Conservation (phyloP, 2,888 invertebrate species). For the Amphipyra tragopoginis region DNA sequence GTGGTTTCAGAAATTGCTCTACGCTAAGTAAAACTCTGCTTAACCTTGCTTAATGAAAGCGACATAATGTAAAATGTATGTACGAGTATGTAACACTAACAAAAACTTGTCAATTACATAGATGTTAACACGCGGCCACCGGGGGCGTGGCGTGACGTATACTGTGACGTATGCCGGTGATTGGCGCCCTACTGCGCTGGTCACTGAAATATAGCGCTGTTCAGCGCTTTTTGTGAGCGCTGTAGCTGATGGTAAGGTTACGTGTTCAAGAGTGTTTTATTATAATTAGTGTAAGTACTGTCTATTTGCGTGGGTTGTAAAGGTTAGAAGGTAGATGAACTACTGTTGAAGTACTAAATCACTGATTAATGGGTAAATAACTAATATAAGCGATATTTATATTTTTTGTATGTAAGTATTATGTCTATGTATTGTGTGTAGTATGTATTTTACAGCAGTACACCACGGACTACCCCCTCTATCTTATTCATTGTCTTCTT, state of each 20-base stretch:
- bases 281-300: slow-evolving; percentile 13
- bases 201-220: slow-evolving; percentile 58
- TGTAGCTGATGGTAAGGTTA: slow-evolving; percentile 21
- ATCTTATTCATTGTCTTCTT: no score
- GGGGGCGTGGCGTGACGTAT: slow-evolving; percentile 53
- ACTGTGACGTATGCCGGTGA: slow-evolving; percentile 53
- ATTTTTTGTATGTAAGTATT: no score
- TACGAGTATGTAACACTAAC: slow-evolving; percentile 19
- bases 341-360: no score
- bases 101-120: slow-evolving; percentile 45
- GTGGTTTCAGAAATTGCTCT: no score
- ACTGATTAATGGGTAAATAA: no score
- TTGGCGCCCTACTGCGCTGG: slow-evolving; percentile 57
- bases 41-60: no score
- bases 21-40: no score
- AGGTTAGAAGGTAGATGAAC: not conserved
- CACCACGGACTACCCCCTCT: no score
- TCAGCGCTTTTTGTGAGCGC: slow-evolving; percentile 34
- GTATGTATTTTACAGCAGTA: no score
- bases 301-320: not conserved
- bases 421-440: no score
- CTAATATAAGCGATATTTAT: no score
- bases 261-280: slow-evolving; percentile 16
- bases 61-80: no score
- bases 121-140: slow-evolving; percentile 26